Evolutionary conservation across 2,797 vertebrate genomes (phyloP).

Genomic region (Anguilla anguilla): DNA sequence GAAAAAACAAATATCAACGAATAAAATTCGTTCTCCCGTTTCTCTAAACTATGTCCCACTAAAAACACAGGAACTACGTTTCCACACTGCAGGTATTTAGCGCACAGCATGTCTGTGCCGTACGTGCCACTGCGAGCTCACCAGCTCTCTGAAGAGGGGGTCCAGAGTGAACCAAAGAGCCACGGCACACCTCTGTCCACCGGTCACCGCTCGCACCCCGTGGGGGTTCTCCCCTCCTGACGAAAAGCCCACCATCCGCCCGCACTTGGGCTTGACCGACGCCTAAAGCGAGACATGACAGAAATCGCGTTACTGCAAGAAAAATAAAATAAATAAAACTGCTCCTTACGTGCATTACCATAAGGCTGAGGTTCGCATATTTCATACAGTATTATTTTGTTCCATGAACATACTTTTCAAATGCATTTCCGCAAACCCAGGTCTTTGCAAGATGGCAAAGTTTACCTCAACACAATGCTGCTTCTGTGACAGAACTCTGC

Average conservation of each 20-base stretch:
- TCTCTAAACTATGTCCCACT: not conserved
- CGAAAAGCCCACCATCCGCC: slow-evolving; percentile 94
- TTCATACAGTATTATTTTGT: not conserved
- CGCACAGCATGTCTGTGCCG: not conserved
- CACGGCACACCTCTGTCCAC: slow-evolving; percentile 91
- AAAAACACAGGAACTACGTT: not conserved
- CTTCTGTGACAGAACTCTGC: not conserved
- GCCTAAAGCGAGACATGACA: slow-evolving; percentile 71
- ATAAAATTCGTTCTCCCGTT: not conserved
- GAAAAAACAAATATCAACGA: not conserved
- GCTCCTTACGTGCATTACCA: not conserved
- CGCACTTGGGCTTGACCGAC: slow-evolving; percentile 90
- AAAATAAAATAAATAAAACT: not conserved
- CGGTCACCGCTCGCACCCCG: slow-evolving; percentile 92
- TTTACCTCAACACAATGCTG: not conserved
- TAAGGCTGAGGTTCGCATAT: not conserved
- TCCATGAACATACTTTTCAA: not conserved
- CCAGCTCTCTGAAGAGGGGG: slow-evolving; percentile 92
- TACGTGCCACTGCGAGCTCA: slow-evolving; percentile 61
- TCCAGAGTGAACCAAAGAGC: slow-evolving; percentile 98
- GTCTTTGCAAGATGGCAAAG: not conserved
- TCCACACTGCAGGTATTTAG: not conserved
- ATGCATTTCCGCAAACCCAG: not conserved
- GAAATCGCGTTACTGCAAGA: not conserved
- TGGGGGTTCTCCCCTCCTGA: slow-evolving; percentile 96